phyloP scores from a whole-genome alignment of 2,113 vertebrate genomes.

The Nerophis ophidion region DNA sequence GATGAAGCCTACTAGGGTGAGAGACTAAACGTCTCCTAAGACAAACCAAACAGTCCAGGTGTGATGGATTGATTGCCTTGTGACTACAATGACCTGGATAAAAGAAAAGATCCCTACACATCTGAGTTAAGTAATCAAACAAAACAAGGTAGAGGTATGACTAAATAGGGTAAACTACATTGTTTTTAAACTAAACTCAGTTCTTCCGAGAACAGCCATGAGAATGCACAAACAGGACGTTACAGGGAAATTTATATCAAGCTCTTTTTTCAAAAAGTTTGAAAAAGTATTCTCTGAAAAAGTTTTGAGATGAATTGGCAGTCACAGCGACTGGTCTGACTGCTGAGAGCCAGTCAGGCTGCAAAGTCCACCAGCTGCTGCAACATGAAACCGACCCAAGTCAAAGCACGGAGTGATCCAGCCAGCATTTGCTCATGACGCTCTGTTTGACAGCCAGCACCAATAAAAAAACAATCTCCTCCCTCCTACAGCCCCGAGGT shows the following conservation, averaged over 20 bases:
- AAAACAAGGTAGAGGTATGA: too few species aligned
- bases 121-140: too few species aligned
- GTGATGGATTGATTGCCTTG: too few species aligned
- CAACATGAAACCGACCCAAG: constrained; percentile 22
- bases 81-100: too few species aligned
- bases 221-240: not conserved
- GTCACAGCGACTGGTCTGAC: not conserved
- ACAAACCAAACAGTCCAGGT: too few species aligned
- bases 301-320: constrained; percentile 1
- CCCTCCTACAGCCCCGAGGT: not conserved
- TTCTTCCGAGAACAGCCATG: not conserved
- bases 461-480: constrained; percentile 28
- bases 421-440: constrained; percentile 28
- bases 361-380: constrained; percentile 4
- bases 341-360: not conserved
- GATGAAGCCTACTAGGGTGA: too few species aligned
- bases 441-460: constrained; percentile 25
- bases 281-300: not conserved
- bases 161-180: too few species aligned
- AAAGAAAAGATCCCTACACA: too few species aligned
- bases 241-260: not conserved
- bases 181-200: too few species aligned
- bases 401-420: constrained; percentile 6
- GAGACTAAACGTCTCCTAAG: too few species aligned
- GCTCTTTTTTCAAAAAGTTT: not conserved